Base-by-base conservation (phyloP, 2,888 invertebrate species). In the Brachylomia viminalis region DNA sequence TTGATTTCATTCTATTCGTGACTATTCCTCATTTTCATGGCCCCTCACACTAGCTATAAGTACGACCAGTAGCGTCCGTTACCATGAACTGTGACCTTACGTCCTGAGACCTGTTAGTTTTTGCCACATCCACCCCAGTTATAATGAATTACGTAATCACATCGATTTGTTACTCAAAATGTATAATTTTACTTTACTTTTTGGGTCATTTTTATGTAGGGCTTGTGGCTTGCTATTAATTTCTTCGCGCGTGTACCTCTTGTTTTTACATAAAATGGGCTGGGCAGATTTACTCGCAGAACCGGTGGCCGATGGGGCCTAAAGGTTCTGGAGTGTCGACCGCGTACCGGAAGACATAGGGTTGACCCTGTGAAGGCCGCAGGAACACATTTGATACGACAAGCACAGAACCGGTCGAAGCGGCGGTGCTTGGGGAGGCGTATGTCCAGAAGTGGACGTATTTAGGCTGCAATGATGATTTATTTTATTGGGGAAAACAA, bases 41-140 rank as follows among this genome's bases (percentile, higher is more conserved):
- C 92, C 88, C 68, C 66, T 59, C 77, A 58, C 45, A 85, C 85
- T 79, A 72, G 77, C 82, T 58, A 81, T 86, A 87, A 87, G 80
- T 86, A 87, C 87, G 80, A 78, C 85, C 90, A 87, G 85, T 80
- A n/a, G 80, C 82, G 69, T 83, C 78, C 82, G 76, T 84, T 78
- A 81, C 91, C 92, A 83, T 93, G 93, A 93, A 90, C 93, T 92
- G 79, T 92, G 91, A 86, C 92, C 93, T 92, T 91, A 89, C 72
- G 77, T 65, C 64, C 84, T 56, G 15, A 80, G 83, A 86, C 66
- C 83, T 72, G 77, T 38, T 68, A 66, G 78, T 88, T 84, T 84
- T 79, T 72, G 82, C 85, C 65, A 81, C 66, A 81, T 64, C 66
- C 70, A 75, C 47, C 65, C 80, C 59, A 75, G 70, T 72, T 73